Base-by-base conservation (phyloP, 1,140 invertebrate species). In the Dolichoris vasculosae region DNA sequence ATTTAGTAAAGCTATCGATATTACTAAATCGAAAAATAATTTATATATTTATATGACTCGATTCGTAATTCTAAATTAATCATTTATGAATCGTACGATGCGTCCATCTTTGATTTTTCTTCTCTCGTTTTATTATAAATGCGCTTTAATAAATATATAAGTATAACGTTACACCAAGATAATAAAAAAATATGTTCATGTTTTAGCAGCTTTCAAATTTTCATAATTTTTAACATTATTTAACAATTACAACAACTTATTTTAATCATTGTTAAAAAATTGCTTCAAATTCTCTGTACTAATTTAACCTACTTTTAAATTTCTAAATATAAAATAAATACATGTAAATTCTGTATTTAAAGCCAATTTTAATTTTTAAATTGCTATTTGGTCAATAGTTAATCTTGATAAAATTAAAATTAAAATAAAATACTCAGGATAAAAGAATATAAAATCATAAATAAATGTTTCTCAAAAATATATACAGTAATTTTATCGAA, bases 291-390 rank as follows among this genome's bases (percentile, higher is more conserved):
- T 67, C 3, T 17, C 9, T 67, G 13, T 67, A 67, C 15, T 38
- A 15, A n/a, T 69, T 38, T 8, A 40, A 43, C 38, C 8, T 15
- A 40, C 2, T 7, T 79, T 63, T 63, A n/a, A 46, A 59, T 15
- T 77, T 51, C 38, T 9, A 75, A 83, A 73, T n/a, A 46, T 23
- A 23, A 64, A 83, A 76, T 82, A 59, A 73, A 73, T 73, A 73
- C 35, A 40, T 40, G 51, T 51, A 30, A 26, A 23, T 79, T 63
- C 40, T n/a, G 9, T 9, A 23, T 26, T 15, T 32, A 17, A 71
- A 55, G 32, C 32, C n/a, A 40, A 15, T 73, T 73, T 26, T 55
- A 4, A 8, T 55, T 75, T 20, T 82, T 7, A 46, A n/a, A 38
- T 26, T 40, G 20, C n/a, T 63, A 38, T 38, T 23, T 69, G 32